A percentile compares a stretch with the other conserved stretches of the same genome.
phyloP scores from a whole-genome alignment of 2,797 vertebrate genomes.

The Oreochromis grahami region DNA sequence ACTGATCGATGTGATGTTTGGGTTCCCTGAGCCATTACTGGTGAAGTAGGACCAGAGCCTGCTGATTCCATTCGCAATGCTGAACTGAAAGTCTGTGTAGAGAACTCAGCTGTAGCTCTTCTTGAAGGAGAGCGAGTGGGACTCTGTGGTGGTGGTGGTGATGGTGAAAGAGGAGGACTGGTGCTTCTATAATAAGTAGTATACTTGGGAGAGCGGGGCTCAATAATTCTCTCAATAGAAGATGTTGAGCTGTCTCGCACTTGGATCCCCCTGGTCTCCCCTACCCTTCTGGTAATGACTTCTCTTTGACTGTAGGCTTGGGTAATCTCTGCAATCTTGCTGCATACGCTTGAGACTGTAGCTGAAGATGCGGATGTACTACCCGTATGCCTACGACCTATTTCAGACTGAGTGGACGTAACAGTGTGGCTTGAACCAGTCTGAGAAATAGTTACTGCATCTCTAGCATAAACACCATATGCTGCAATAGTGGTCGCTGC shows the following conservation, averaged over 20 bases:
- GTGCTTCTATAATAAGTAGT: slow-evolving; percentile 86
- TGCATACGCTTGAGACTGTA: slow-evolving; percentile 75
- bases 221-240: slow-evolving; percentile 65
- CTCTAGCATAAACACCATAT: slow-evolving; percentile 80
- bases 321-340: slow-evolving; percentile 84
- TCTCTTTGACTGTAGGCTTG: slow-evolving; percentile 83
- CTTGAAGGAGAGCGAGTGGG: slow-evolving; percentile 79
- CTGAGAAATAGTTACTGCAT: slow-evolving; percentile 75
- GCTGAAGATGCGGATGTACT: slow-evolving; percentile 66
- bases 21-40: slow-evolving; percentile 89
- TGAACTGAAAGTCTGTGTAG: slow-evolving; percentile 87
- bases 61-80: slow-evolving; percentile 63
- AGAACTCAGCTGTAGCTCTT: slow-evolving; percentile 87
- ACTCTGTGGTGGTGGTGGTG: slow-evolving; percentile 87
- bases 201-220: slow-evolving; percentile 75
- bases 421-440: slow-evolving; percentile 73
- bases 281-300: slow-evolving; percentile 72
- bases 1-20: slow-evolving; percentile 83
- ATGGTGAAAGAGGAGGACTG: slow-evolving; percentile 91
- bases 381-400: slow-evolving; percentile 70
- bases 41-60: slow-evolving; percentile 65
- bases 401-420: slow-evolving; percentile 64
- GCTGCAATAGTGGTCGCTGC: slow-evolving; percentile 77
- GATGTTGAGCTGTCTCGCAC: slow-evolving; percentile 71
- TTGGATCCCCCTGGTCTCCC: slow-evolving; percentile 70